Base-by-base conservation (phyloP, 2,113 vertebrate species). In the Ammodytes marinus region DNA sequence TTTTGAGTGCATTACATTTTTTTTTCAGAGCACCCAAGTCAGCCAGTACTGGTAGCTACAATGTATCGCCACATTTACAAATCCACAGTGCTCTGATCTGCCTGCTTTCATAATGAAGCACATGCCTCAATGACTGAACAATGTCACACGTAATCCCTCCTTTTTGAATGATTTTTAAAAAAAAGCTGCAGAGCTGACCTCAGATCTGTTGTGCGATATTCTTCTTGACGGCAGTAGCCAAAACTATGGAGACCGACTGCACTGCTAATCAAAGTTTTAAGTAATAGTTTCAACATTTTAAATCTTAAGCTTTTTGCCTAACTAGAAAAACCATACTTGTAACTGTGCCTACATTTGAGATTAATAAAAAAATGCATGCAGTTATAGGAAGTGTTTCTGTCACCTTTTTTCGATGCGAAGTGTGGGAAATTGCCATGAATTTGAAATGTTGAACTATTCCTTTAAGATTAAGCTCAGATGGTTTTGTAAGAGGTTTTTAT, bases 91-190 rank as follows among this genome's bases (percentile, higher is more conserved):
- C 8, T 3, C 37, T 15, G 3, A 14, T 57, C 12, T 46, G 13
- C 35, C 76, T 71, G 54, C 66, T 12, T 27, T 53, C 15, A 53
- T 19, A 17, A 42, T 8, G 3, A 37, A 9, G 15, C 2, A 46
- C 17, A 46, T 27, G 12, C 13, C 54, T 42, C 3, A 19, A 35
- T 74, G 76, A 75, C 76, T 80, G 79, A 78, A 82, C 58, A 54
- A 42, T 65, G 74, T 52, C 19, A 82, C 13, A 19, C 50, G 40
- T 19, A n/a, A 27, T 55, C 3, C 43, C 12, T 19, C 40, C 6
- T 17, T 58, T 40, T 69, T 40, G 27, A 17, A 37, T 35, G 3
- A 8, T 60, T 68, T 52, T 19, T 9, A 17, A 4, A 37, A 35
- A 4, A 59, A 50, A 35, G 8, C 17, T 46, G 27, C 12, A 15